phyloP scores from a whole-genome alignment of 1,140 invertebrate species.

The Araneus ventricosus region DNA sequence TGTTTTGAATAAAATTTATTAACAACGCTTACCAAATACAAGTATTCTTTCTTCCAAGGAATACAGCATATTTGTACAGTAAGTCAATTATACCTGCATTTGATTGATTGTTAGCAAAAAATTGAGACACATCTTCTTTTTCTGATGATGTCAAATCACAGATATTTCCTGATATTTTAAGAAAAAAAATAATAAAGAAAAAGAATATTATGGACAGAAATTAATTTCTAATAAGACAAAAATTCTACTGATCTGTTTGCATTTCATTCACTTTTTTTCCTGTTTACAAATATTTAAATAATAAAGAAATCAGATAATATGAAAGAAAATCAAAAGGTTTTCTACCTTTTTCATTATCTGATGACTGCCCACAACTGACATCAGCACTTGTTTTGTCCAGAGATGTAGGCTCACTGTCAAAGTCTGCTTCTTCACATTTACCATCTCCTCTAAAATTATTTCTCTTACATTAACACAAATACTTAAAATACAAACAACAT shows the following conservation, averaged over 20 bases:
- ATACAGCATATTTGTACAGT: constrained; percentile 78
- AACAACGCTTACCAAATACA: constrained; percentile 72
- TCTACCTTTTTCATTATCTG: constrained; percentile 65
- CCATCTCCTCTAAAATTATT: constrained; percentile 56
- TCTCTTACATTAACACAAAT: not conserved
- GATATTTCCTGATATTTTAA: not conserved
- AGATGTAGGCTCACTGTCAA: constrained; percentile 64
- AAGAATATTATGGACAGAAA: not conserved
- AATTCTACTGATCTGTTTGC: too few relatives aligned
- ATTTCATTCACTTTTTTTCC: too few relatives aligned
- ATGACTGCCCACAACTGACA: constrained; percentile 55
- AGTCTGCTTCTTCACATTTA: constrained; percentile 65
- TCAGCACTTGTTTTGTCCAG: constrained; percentile 49
- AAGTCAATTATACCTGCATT: constrained; percentile 78
- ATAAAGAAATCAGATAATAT: too few relatives aligned
- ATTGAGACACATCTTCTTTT: constrained; percentile 74
- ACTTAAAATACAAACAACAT: not conserved
- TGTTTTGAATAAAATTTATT: not conserved
- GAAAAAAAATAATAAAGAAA: not conserved
- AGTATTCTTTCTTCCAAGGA: constrained; percentile 74
- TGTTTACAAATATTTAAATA: too few relatives aligned
- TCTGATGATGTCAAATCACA: constrained; percentile 55
- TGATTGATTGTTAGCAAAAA: constrained; percentile 76
- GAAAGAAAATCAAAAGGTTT: not conserved
- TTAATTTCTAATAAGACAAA: not conserved